Conservation (phyloP, 2,797 vertebrate genomes). For the Gallinago stenura region DNA sequence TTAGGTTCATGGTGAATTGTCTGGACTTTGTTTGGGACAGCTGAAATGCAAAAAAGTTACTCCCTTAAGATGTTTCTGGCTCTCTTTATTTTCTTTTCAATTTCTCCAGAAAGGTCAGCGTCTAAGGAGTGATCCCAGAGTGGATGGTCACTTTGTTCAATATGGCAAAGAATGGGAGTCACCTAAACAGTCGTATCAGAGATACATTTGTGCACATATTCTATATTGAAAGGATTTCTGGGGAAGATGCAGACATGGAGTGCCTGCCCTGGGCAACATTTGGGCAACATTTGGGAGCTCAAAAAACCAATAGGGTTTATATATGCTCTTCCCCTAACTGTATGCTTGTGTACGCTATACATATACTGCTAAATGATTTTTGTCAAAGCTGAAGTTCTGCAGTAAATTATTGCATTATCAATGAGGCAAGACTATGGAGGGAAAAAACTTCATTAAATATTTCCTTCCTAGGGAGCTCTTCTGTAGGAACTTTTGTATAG, state of each 20-base stretch:
- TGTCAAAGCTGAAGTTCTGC: not conserved
- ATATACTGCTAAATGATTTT: not conserved
- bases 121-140: not conserved
- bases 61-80: not conserved
- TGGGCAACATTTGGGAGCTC: not conserved
- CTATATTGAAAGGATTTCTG: not conserved
- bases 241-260: rapidly evolving
- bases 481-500: not conserved
- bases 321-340: not conserved
- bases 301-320: not conserved
- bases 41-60: not conserved
- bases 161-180: not conserved
- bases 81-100: not conserved
- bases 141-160: not conserved
- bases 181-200: not conserved
- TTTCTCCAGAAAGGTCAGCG: not conserved
- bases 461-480: not conserved
- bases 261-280: not conserved
- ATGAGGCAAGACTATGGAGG: not conserved
- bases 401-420: not conserved
- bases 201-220: not conserved
- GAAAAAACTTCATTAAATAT: not conserved
- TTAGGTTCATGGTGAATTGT: not conserved
- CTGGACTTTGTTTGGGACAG: not conserved
- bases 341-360: not conserved